A percentile compares a stretch with the other conserved stretches of the same genome.
phyloP scores from a whole-genome alignment of 2,888 invertebrate species.

The Tupiocoris notatus region DNA sequence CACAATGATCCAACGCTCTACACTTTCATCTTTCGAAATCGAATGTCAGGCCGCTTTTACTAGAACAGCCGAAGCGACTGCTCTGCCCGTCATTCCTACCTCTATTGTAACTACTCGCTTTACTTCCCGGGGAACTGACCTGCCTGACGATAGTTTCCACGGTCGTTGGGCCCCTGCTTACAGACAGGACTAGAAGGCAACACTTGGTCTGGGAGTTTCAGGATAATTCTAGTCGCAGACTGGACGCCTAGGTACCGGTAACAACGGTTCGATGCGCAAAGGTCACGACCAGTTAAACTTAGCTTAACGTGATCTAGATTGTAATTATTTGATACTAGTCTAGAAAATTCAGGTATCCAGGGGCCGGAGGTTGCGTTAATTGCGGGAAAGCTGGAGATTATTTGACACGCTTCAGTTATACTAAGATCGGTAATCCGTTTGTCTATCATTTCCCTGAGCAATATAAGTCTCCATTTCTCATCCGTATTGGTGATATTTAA shows the following conservation, averaged over 20 bases:
- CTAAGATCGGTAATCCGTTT: too few species aligned
- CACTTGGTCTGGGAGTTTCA: neutral
- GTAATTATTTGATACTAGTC: too few species aligned
- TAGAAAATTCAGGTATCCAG: too few species aligned
- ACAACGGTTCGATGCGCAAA: neutral
- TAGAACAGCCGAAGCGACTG: neutral
- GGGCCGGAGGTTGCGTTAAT: too few species aligned
- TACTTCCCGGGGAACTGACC: conserved; percentile 31
- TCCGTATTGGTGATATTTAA: too few species aligned
- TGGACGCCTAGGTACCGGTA: neutral
- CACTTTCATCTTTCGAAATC: conserved; percentile 33
- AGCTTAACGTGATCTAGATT: too few species aligned
- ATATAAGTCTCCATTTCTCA: too few species aligned
- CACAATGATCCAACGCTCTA: neutral
- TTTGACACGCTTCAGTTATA: too few species aligned
- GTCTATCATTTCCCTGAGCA: too few species aligned
- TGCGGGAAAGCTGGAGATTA: too few species aligned
- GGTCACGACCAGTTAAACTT: neutral
- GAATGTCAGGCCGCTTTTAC: conserved; percentile 29
- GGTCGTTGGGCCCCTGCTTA: neutral
- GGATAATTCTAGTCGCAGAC: neutral
- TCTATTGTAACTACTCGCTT: neutral
- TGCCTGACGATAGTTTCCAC: conserved; percentile 16
- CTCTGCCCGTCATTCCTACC: neutral
- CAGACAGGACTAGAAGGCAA: neutral